Evolutionary conservation across 1,140 invertebrate species (phyloP).

Genomic region (Ooceraea biroi): DNA sequence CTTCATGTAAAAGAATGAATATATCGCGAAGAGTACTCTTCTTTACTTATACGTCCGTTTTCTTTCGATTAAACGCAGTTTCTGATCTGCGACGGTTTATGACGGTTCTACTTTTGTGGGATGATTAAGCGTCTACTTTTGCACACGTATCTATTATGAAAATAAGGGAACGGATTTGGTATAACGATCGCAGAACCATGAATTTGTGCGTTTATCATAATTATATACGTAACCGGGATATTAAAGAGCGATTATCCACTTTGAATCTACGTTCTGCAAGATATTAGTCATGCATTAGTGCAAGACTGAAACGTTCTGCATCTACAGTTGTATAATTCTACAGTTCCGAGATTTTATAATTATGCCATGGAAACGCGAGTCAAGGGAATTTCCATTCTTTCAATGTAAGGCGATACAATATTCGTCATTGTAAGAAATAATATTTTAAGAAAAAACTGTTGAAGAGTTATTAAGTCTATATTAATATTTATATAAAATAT

Average conservation of each 20-base stretch:
- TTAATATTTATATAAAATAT: constrained; percentile 2
- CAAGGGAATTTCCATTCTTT: constrained; percentile 28
- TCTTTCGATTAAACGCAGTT: not conserved
- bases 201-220: constrained; percentile 10
- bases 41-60: not conserved
- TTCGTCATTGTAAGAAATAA: not conserved
- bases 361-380: not conserved
- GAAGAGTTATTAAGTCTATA: constrained; percentile 19
- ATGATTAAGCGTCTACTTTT: constrained; percentile 32
- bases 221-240: constrained; percentile 1
- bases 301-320: too few relatives aligned
- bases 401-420: constrained; percentile 4
- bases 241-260: not conserved
- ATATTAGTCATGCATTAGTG: constrained; percentile 27
- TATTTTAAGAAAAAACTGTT: not conserved
- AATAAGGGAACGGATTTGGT: constrained; percentile 15
- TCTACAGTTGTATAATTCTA: not conserved
- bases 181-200: constrained; percentile 1
- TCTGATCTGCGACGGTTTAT: not conserved
- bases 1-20: not conserved
- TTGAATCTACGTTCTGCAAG: constrained; percentile 17
- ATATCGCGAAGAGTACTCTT: not conserved
- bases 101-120: not conserved
- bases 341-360: constrained; percentile 19
- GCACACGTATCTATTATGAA: not conserved